phyloP scores from a whole-genome alignment of 2,797 vertebrate species.

The Protonibea diacanthus region DNA sequence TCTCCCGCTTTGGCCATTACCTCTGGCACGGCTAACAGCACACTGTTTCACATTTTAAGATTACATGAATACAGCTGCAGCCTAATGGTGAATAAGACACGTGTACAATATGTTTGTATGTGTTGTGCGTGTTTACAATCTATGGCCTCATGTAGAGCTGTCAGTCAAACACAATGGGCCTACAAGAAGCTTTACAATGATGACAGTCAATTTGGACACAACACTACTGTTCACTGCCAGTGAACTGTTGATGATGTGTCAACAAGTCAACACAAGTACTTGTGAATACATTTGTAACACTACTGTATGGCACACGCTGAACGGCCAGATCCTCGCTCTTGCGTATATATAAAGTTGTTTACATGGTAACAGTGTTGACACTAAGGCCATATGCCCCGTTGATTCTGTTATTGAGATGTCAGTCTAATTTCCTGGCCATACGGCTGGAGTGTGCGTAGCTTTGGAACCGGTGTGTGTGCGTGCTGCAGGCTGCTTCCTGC shows the following conservation, averaged over 20 bases:
- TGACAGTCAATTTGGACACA: slow-evolving; percentile 39
- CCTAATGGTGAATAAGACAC: slow-evolving; percentile 25
- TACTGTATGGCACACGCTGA: slow-evolving; percentile 12
- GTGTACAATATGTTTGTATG: slow-evolving; percentile 6
- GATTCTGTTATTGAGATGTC: slow-evolving; percentile 84
- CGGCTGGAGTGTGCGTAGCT: slow-evolving; percentile 65
- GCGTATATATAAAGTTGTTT: slow-evolving; percentile 67
- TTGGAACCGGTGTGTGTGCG: slow-evolving; percentile 55
- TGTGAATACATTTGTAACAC: slow-evolving; percentile 24
- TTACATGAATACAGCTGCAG: slow-evolving; percentile 51
- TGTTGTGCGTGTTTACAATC: slow-evolving; percentile 14
- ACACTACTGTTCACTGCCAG: slow-evolving; percentile 41
- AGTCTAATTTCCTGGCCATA: slow-evolving; percentile 84
- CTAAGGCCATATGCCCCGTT: slow-evolving; percentile 72
- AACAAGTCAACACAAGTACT: slow-evolving; percentile 35
- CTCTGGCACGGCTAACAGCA: slow-evolving; percentile 50
- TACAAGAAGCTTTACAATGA: neutral
- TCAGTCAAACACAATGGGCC: slow-evolving; percentile 32
- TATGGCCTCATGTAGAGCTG: slow-evolving; percentile 5
- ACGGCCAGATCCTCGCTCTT: slow-evolving; percentile 21
- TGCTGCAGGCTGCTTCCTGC: slow-evolving; percentile 68
- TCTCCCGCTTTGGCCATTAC: slow-evolving; percentile 64
- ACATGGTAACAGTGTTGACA: slow-evolving; percentile 73
- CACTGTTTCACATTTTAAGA: slow-evolving; percentile 59
- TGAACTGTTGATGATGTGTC: slow-evolving; percentile 35